Evolutionary conservation across 1,140 invertebrate species (phyloP).

Genomic region (Heliconius nattereri): DNA sequence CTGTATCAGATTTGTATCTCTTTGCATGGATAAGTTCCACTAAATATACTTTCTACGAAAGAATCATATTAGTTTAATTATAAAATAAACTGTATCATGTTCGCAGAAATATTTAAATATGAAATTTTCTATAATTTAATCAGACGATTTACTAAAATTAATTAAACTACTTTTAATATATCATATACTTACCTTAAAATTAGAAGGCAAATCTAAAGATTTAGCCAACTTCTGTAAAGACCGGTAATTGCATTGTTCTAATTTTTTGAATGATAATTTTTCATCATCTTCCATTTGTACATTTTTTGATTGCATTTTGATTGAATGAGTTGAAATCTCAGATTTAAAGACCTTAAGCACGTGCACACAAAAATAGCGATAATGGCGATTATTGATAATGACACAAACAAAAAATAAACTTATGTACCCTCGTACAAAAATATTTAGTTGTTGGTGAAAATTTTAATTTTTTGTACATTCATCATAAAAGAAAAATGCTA

Average conservation of each 20-base stretch:
- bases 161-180: background rate
- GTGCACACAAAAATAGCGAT: slow-evolving; percentile 29
- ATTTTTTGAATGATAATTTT: slow-evolving; percentile 34
- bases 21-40: slow-evolving; percentile 60
- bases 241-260: slow-evolving; percentile 55
- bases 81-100: background rate
- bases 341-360: slow-evolving; percentile 29
- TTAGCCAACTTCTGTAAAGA: slow-evolving; percentile 62
- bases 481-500: background rate
- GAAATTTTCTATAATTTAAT: background rate
- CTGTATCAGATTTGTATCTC: slow-evolving; percentile 44
- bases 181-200: slow-evolving; percentile 56
- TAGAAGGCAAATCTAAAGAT: slow-evolving; percentile 57
- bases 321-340: too few relatives aligned
- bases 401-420: slow-evolving; percentile 13
- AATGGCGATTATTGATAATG: slow-evolving; percentile 9
- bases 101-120: background rate
- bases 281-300: slow-evolving; percentile 44
- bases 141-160: background rate
- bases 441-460: background rate
- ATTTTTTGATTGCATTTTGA: background rate
- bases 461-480: background rate
- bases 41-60: slow-evolving; percentile 62
- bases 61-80: background rate
- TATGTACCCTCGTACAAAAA: slow-evolving; percentile 7